Base-by-base conservation (phyloP, 2,113 vertebrate genomes). In the Mesembrinibis cayennensis region DNA sequence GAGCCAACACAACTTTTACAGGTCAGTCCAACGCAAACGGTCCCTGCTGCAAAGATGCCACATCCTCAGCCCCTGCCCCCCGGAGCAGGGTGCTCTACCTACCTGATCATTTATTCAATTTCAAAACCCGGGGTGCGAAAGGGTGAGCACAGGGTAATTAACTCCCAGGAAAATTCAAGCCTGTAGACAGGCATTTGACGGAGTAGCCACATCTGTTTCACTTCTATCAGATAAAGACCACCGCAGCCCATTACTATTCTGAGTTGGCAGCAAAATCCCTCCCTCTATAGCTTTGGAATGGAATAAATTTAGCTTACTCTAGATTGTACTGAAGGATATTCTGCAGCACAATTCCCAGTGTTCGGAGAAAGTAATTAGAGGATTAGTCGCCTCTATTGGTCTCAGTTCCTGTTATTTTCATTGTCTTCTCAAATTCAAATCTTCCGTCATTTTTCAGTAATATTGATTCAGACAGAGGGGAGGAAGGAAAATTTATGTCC, bases 281-380 rank as follows among this genome's bases (percentile, higher is more conserved):
- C 92, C 82, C 87, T 87, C 93, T 67, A 16, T 13, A 87, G 84
- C 91, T 96, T 59, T 65, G 73, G 61, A 89, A 97, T 36, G 61
- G 84, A 96, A 96, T 96, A 94, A 90, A 95, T 95, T 87, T 79
- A 82, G 87, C 85, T 90, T 85, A 40, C 78, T 82, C 62, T 55
- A 90, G 81, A 87, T 95, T 76, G 84, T 76, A 89, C 65, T 27
- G 69, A 63, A 61, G 92, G 78, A 96, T 91, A 95, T 85, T 96
- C 84, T 32, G 87, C 95, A 95, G 93, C 84, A 72, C 95, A 96
- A 95, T 93, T 93, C 95, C 91, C 91, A 94, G 58, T 58, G 90
- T 95, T 96, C 95, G 90, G 66, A 95, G 90, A 95, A 96, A 94
- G 93, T 87, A 95, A 97, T 96, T 91, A 96, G 95, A 93, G 93